phyloP scores from a whole-genome alignment of 2,888 invertebrate genomes.

The Cheilosia pagana region DNA sequence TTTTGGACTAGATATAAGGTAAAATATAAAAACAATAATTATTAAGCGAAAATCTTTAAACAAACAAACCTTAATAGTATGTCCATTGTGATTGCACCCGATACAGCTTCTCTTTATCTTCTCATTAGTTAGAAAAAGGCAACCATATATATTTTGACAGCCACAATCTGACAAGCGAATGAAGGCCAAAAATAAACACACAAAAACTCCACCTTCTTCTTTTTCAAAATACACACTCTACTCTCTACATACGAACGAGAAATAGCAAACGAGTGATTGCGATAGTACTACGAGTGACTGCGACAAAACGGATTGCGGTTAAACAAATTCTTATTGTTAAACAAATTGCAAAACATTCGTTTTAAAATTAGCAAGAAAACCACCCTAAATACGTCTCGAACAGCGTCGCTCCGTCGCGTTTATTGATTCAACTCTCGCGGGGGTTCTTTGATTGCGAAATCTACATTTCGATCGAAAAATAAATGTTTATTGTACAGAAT shows the following conservation, averaged over 20 bases:
- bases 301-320: slow-evolving; percentile 17
- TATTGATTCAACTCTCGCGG: neutral
- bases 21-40: too few species aligned
- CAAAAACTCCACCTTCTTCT: slow-evolving; percentile 68
- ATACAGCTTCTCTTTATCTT: neutral
- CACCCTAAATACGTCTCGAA: slow-evolving; percentile 5
- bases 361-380: slow-evolving; percentile 36
- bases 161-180: slow-evolving; percentile 45
- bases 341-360: slow-evolving; percentile 30
- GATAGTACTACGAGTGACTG: slow-evolving; percentile 17
- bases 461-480: slow-evolving; percentile 20
- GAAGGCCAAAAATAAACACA: slow-evolving; percentile 66
- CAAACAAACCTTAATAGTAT: neutral
- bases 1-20: too few species aligned
- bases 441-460: neutral
- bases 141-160: slow-evolving; percentile 35
- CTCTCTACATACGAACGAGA: slow-evolving; percentile 1
- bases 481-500: slow-evolving; percentile 24
- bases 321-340: slow-evolving; percentile 25
- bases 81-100: slow-evolving; percentile 17
- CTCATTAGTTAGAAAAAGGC: slow-evolving; percentile 23
- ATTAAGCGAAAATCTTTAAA: neutral
- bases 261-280: slow-evolving; percentile 6
- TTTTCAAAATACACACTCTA: slow-evolving; percentile 56
- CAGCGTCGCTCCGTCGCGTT: neutral